These are phyloP conservation scores for Gila robusta DNA, from an alignment of 2,797 vertebrate species.

Conservation along the genomic window DNA sequence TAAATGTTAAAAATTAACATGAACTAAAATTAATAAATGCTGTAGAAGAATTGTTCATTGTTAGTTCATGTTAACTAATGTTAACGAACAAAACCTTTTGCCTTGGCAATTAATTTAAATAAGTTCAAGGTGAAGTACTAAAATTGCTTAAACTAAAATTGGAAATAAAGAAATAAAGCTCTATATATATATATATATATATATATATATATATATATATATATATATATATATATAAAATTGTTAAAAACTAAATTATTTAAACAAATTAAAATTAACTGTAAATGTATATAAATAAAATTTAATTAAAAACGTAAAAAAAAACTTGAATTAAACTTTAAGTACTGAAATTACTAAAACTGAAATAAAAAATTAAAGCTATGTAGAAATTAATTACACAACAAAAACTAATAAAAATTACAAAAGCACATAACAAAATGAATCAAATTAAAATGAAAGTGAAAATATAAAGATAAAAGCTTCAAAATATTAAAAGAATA, in stretches of 20 bases:
- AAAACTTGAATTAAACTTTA: neutral
- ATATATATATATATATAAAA: neutral
- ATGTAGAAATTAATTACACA: neutral
- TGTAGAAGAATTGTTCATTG: too few relatives aligned
- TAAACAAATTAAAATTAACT: neutral
- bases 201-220: neutral
- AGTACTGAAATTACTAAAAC: neutral
- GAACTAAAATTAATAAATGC: too few relatives aligned
- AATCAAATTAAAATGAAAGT: neutral
- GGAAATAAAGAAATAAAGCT: neutral
- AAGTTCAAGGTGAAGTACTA: neutral
- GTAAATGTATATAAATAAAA: neutral
- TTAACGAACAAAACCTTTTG: neutral
- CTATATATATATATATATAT: neutral
- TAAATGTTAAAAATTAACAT: too few relatives aligned
- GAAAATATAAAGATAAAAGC: neutral
- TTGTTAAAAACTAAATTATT: neutral
- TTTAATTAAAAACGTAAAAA: neutral
- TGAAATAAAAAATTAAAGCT: neutral
- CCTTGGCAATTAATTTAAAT: neutral
- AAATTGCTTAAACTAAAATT: neutral
- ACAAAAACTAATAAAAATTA: neutral
- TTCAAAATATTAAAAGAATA: neutral
- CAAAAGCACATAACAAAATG: neutral
- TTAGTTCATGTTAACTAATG: too few relatives aligned